phyloP scores from a whole-genome alignment of 1,140 invertebrate species.

The Telenomus remus region DNA sequence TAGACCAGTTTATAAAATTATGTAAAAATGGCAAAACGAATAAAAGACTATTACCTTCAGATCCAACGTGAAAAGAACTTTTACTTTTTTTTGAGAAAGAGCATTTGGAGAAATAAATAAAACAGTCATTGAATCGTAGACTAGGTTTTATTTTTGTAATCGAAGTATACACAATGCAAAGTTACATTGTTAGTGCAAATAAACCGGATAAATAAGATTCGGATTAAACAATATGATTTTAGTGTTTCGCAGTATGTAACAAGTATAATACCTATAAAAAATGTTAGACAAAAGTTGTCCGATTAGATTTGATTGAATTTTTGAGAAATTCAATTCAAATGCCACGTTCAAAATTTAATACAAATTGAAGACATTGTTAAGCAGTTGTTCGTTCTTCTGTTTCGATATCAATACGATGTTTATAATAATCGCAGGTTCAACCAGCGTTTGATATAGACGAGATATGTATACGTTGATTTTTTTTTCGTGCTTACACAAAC shows the following conservation, averaged over 20 bases:
- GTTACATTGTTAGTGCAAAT: conserved; percentile 70
- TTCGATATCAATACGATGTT: conserved; percentile 34
- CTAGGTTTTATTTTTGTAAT: conserved; percentile 73
- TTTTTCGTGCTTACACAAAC: conserved; percentile 24
- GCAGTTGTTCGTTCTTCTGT: neutral
- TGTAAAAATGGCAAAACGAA: neutral
- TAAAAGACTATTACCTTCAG: neutral
- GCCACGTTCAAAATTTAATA: conserved; percentile 19
- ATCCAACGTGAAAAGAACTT: neutral
- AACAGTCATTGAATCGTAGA: conserved; percentile 60
- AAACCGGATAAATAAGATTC: conserved; percentile 58
- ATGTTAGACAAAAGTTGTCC: conserved; percentile 6
- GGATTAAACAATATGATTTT: conserved; percentile 56
- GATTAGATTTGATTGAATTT: no score
- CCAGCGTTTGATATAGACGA: conserved; percentile 50
- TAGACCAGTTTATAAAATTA: no score
- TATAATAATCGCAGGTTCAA: conserved; percentile 31
- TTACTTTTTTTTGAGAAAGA: no score
- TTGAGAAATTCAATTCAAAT: no score
- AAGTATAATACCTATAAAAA: conserved; percentile 39
- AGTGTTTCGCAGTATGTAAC: conserved; percentile 29
- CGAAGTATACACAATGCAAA: conserved; percentile 71
- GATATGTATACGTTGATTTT: conserved; percentile 54
- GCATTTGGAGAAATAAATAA: neutral
- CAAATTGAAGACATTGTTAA: neutral